These are phyloP conservation scores for Orchestes rusci DNA, from an alignment of 2,888 invertebrate species.

Conservation along the genomic window DNA sequence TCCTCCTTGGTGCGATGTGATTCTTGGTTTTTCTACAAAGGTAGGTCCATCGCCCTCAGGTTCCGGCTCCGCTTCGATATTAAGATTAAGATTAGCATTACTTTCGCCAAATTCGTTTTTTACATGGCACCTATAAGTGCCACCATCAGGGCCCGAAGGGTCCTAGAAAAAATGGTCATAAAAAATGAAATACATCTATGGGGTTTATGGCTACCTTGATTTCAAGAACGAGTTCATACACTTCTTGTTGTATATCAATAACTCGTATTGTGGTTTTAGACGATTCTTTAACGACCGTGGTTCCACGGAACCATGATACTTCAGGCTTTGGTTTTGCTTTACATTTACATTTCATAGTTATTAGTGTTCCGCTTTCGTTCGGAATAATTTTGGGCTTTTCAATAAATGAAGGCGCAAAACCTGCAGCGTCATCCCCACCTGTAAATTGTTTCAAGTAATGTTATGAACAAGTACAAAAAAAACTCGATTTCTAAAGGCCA, in stretches of 20 bases:
- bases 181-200: not conserved
- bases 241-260: conserved; percentile 70
- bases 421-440: conserved; percentile 89
- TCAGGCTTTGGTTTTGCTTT: conserved; percentile 92
- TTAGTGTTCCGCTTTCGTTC: conserved; percentile 93
- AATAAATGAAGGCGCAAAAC: conserved; percentile 93
- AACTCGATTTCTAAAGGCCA: conserved; percentile 35
- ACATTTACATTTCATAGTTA: conserved; percentile 95
- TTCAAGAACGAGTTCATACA: conserved; percentile 80
- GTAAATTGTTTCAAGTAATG: conserved; percentile 37
- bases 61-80: conserved; percentile 95
- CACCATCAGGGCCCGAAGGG: conserved; percentile 73
- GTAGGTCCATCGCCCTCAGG: conserved; percentile 90
- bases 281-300: conserved; percentile 75
- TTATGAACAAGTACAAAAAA: conserved; percentile 25
- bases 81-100: conserved; percentile 92
- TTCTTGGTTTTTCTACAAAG: conserved; percentile 85
- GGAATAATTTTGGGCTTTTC: conserved; percentile 99
- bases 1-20: conserved; percentile 75
- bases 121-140: conserved; percentile 88
- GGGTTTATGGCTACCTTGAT: conserved; percentile 53
- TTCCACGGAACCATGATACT: conserved; percentile 92
- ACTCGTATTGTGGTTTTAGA: conserved; percentile 78
- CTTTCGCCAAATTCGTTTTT: conserved; percentile 95
- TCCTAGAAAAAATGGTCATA: conserved; percentile 49